These are phyloP conservation scores for Garrulus glandarius DNA, from an alignment of 2,797 vertebrate genomes.

Conservation along the genomic window DNA sequence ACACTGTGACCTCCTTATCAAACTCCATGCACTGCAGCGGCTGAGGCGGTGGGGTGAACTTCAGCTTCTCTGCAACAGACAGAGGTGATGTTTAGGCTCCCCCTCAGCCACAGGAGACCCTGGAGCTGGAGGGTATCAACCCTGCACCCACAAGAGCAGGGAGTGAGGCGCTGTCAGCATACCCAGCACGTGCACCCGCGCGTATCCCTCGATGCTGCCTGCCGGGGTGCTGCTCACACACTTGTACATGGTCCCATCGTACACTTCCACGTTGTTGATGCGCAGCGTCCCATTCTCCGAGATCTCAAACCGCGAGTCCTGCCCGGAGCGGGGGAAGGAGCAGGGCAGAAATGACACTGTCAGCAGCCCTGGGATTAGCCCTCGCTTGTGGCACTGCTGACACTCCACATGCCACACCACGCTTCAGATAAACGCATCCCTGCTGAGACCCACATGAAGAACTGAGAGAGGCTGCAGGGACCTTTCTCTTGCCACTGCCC, in stretches of 20 bases:
- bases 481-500: neutral
- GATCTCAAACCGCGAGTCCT: conserved; percentile 86
- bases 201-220: conserved; percentile 83
- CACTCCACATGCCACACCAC: fast-evolving
- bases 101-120: neutral
- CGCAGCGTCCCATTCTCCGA: conserved; percentile 89
- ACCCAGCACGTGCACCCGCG: conserved; percentile 88
- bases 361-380: neutral
- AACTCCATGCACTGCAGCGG: conserved; percentile 92
- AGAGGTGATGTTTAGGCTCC: neutral
- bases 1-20: conserved; percentile 86
- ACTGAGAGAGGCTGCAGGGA: neutral
- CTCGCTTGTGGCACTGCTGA: neutral
- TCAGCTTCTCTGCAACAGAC: conserved; percentile 87
- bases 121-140: neutral
- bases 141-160: neutral
- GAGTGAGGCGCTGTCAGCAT: neutral
- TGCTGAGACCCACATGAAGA: neutral
- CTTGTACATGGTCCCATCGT: conserved; percentile 86
- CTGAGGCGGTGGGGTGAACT: conserved; percentile 94
- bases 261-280: conserved; percentile 95
- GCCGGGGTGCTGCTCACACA: conserved; percentile 85
- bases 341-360: neutral
- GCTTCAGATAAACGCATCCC: neutral
- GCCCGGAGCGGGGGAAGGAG: neutral